Evolutionary conservation across 2,113 vertebrate species (phyloP).

Genomic region (Heptranchias perlo): DNA sequence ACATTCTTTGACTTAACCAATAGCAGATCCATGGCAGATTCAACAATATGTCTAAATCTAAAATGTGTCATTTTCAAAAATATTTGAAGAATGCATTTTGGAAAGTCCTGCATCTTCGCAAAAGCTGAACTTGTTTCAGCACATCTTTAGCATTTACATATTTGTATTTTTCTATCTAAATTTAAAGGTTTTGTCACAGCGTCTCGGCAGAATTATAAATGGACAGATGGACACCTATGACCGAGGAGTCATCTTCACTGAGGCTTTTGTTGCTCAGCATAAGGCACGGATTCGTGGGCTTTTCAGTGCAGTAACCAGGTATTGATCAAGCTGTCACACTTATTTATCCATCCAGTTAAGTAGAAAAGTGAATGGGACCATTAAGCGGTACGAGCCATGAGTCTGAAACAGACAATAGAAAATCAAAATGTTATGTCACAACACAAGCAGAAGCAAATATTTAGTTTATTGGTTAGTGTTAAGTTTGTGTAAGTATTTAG

Average conservation of each 20-base stretch:
- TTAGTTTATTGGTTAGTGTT: no score
- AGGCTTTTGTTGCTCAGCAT: slow-evolving; percentile 82
- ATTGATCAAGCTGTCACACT: neutral
- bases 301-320: slow-evolving; percentile 89
- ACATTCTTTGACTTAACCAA: neutral
- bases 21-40: neutral
- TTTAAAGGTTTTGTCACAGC: slow-evolving; percentile 69
- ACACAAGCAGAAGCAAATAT: no score
- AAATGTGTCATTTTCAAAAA: neutral
- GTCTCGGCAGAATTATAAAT: slow-evolving; percentile 77
- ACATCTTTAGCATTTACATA: neutral
- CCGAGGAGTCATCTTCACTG: slow-evolving; percentile 83
- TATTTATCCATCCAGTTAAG: neutral
- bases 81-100: neutral
- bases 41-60: neutral
- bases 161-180: slow-evolving; percentile 34
- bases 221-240: slow-evolving; percentile 87
- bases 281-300: slow-evolving; percentile 84
- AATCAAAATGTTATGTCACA: no score
- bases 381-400: no score
- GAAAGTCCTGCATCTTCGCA: neutral
- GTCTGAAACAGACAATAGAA: no score
- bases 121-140: neutral
- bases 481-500: no score
- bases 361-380: neutral